phyloP scores from a whole-genome alignment of 1,140 invertebrate species.

The Pteromalus puparum region DNA sequence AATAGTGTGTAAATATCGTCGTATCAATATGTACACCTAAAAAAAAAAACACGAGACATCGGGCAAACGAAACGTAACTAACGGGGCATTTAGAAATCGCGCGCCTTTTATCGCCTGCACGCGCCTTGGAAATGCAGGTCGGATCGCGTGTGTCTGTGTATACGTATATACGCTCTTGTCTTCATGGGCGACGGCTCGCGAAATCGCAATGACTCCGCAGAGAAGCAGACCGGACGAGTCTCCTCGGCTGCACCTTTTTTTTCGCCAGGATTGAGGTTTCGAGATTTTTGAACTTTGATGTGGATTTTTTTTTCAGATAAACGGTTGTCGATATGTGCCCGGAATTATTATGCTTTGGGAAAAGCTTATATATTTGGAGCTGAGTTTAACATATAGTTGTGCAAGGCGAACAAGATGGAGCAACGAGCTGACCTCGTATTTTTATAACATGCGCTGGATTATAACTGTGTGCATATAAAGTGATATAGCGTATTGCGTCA shows the following conservation, averaged over 20 bases:
- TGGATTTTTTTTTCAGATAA: too few relatives aligned
- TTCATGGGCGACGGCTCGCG: not conserved
- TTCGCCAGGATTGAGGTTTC: not conserved
- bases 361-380: too few relatives aligned
- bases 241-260: not conserved
- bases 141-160: not conserved
- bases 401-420: not conserved
- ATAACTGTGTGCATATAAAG: not conserved
- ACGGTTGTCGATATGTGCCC: too few relatives aligned
- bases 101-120: constrained; percentile 6
- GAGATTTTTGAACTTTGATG: not conserved
- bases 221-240: not conserved
- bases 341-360: too few relatives aligned
- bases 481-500: too few relatives aligned
- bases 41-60: constrained; percentile 26
- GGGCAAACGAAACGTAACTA: constrained; percentile 35
- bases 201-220: not conserved
- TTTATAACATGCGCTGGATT: not conserved
- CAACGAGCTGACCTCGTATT: constrained; percentile 6
- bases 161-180: not conserved
- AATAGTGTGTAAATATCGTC: not conserved
- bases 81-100: constrained; percentile 57
- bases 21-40: not conserved
- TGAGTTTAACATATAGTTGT: not conserved
- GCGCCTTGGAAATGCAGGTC: constrained; percentile 25